Base-by-base conservation (phyloP, 2,113 vertebrate genomes). In the Climacteris rufus region DNA sequence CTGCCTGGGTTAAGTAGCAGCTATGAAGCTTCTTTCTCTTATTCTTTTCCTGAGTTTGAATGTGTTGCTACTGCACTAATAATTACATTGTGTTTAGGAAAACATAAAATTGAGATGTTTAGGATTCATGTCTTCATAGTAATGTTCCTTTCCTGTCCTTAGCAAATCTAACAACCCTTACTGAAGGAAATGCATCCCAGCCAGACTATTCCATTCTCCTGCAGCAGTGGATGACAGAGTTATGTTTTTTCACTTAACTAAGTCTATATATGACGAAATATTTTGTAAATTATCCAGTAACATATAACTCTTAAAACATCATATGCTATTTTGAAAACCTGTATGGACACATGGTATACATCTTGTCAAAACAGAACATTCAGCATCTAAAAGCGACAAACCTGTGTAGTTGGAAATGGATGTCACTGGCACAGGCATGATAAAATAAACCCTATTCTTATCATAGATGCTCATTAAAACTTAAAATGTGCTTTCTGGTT, bases 381-480 rank as follows among this genome's bases (percentile, higher is more conserved):
- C 65, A 65, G 54, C 89, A 83, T 37, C 24, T 56, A 89, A 81
- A 88, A 69, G 25, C 57, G 81, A 83, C 45, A 60, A 75, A 49
- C 25, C 63, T 59, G 15, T 37, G 39, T 5, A 72, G 30, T 37
- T 64, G 70, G 56, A 78, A 81, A 77, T 33, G 42, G 30, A 86
- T 71, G 15, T 45, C 52, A 83, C 3, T 11, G 13, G 21, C 49
- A 44, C 3, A 61, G 17, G 28, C 23, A 89, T 69, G n/a, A 71
- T 17, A 53, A 76, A 93, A 77, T 6, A 89, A 49, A 66, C 4
- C 7, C 13, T 64, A 13, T 35, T 91, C 50, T 59, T 64, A 75
- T 7, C 54, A 68, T 0, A 68, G 40, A 47, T 44, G 9, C 23
- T 72, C 27, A 94, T 72, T 64, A 76, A 86, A 59, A 79, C 47